Evolutionary conservation across 2,113 vertebrate species (phyloP).

Genomic region (Scortum barcoo): DNA sequence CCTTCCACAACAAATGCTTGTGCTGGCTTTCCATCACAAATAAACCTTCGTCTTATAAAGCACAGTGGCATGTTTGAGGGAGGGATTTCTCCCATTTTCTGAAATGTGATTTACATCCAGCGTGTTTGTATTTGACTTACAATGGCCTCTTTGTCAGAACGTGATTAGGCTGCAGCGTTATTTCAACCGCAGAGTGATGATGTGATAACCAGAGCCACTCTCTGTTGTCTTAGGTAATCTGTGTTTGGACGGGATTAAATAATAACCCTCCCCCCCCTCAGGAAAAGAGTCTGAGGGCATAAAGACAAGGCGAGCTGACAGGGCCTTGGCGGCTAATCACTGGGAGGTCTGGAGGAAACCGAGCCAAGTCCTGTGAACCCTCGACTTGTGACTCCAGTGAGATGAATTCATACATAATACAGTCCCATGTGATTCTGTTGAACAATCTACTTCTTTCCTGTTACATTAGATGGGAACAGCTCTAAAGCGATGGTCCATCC

Average conservation of each 20-base stretch:
- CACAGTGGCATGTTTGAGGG: constrained; percentile 35
- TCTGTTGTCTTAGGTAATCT: constrained; percentile 50
- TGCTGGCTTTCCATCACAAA: constrained; percentile 37
- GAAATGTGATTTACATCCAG: constrained; percentile 38
- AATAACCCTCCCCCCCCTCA: constrained; percentile 13
- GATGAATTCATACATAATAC: background rate
- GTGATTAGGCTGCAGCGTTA: constrained; percentile 42
- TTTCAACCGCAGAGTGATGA: constrained; percentile 39
- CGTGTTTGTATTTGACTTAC: constrained; percentile 34
- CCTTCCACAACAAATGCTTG: constrained; percentile 20
- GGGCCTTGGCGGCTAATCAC: background rate
- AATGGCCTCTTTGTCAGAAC: constrained; percentile 48
- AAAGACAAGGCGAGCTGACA: constrained; percentile 18
- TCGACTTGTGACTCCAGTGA: background rate
- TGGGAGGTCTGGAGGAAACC: background rate
- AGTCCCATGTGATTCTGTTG: background rate
- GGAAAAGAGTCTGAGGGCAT: constrained; percentile 18
- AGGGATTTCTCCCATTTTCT: constrained; percentile 43
- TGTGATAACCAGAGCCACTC: constrained; percentile 42
- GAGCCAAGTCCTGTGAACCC: background rate
- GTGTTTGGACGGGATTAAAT: constrained; percentile 27
- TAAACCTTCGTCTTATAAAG: constrained; percentile 24
- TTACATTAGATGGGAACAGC: background rate
- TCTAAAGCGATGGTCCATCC: background rate
- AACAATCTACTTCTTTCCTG: background rate